Evolutionary conservation across 2,113 vertebrate genomes (phyloP).

Genomic region (Nanorana parkeri): DNA sequence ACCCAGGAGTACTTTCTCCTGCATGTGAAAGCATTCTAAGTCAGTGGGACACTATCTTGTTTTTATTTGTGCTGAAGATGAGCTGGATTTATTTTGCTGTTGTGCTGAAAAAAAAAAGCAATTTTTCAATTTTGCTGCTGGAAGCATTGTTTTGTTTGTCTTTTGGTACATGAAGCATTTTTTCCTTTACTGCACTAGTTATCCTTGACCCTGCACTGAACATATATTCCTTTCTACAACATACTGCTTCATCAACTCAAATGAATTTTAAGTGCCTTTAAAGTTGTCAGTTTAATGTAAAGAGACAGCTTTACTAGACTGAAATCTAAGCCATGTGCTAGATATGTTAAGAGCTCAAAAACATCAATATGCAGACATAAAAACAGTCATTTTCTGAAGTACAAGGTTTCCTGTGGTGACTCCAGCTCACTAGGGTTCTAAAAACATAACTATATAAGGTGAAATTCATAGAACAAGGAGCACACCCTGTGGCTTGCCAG

Average conservation of each 20-base stretch:
- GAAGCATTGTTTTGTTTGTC: no score
- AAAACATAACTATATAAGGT: constrained; percentile 79
- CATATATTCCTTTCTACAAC: background rate
- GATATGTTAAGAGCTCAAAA: constrained; percentile 62
- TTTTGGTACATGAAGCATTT: no score
- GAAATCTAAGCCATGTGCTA: constrained; percentile 56
- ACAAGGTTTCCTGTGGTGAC: constrained; percentile 79
- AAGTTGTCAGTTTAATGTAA: constrained; percentile 4
- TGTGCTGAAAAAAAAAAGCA: no score
- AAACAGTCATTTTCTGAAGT: constrained; percentile 66
- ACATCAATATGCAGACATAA: constrained; percentile 66
- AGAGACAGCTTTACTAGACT: constrained; percentile 27
- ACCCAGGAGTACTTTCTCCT: no score
- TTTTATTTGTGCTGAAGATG: no score
- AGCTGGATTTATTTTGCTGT: no score
- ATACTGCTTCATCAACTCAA: background rate
- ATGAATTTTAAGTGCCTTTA: background rate
- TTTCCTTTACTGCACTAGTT: no score
- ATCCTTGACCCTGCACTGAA: no score
- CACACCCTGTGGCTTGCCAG: constrained; percentile 76
- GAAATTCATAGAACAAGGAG: constrained; percentile 74
- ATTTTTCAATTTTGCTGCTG: no score
- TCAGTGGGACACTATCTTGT: no score
- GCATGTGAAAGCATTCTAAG: no score
- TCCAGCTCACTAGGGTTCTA: constrained; percentile 75